A percentile compares a stretch with the other conserved stretches of the same genome.
Evolutionary conservation across 2,113 vertebrate genomes (phyloP).

Genomic region (Isurus oxyrinchus): DNA sequence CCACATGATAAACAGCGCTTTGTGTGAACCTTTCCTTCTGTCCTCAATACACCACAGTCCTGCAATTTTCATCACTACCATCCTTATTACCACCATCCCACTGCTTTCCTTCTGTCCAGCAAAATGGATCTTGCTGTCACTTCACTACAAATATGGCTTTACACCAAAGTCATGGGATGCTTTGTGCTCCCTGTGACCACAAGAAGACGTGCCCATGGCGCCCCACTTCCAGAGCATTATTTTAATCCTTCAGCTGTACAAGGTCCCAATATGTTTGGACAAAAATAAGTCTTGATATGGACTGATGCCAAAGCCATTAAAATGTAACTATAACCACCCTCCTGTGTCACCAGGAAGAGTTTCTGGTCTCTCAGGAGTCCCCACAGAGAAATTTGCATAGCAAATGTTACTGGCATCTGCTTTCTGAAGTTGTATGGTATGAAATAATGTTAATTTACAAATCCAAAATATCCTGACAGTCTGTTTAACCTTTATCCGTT

Average conservation of each 20-base stretch:
- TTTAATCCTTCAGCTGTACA: not conserved
- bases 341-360: not conserved
- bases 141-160: not conserved
- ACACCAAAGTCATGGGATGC: not conserved
- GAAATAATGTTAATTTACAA: constrained; percentile 28
- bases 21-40: not conserved
- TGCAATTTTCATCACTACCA: not conserved
- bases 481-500: constrained; percentile 12
- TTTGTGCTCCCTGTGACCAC: not conserved
- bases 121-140: not conserved
- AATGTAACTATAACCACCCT: not conserved
- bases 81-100: not conserved
- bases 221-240: not conserved
- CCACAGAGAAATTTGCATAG: constrained; percentile 21
- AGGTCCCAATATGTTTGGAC: not conserved
- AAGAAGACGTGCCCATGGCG: not conserved
- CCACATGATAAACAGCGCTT: not conserved
- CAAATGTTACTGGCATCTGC: constrained; percentile 30
- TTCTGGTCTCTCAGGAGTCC: not conserved
- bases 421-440: not conserved
- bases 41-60: not conserved
- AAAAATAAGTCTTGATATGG: not conserved
- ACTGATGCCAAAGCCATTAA: not conserved
- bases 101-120: not conserved
- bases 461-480: not conserved